Evolutionary conservation across 2,113 vertebrate genomes (phyloP), one percentile per base, ranked within the genome.

Genomic region (Gobiocypris rarus): DNA sequence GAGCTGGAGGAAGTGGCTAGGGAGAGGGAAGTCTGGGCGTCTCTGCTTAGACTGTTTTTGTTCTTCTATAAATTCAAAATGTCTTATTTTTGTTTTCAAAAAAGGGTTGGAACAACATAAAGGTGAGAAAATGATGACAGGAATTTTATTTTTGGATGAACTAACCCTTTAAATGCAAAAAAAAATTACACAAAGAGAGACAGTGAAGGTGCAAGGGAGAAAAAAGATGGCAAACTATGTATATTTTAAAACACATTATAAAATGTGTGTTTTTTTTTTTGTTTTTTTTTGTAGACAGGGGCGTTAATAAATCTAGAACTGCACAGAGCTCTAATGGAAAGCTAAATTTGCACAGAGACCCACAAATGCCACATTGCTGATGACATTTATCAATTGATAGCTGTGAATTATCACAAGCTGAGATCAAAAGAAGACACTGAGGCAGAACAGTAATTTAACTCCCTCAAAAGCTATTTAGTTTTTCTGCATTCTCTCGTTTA

Each of bases 311-410:
- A 77, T 43, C 11, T 54, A n/a, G 28, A 65, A 31, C 43, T 75
- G 71, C 71, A 52, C 34, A 43, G 69, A 65, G 15, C 22, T 38
- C 43, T 65, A 31, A 4, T 63, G 54, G 50, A 11, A 43, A 67
- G 13, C 15, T 79, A 22, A 28, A 26, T 6, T 45, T 63, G 15
- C 34, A 48, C 54, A 38, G 19, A 77, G n/a, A 73, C 43, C 56
- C 63, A 75, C 34, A 84, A 81, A 88, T 61, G 28, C 31, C 70
- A 82, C 79, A 34, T 56, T 54, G 8, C 38, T 26, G 41, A 48
- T 86, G 81, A 88, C 81, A 85, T 89, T 86, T 84, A 88, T 83
- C 65, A 74, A 22, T 38, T 50, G 81, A 52, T 82, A 71, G 52
- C 69, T 24, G n/a, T 50, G 54, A 75, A 83, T 89, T 71, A 83